A percentile compares a stretch with the other conserved stretches of the same genome.
These are phyloP conservation scores for Cavia aperea DNA, from an alignment of 2,113 vertebrate species.

Conservation along the genomic window DNA sequence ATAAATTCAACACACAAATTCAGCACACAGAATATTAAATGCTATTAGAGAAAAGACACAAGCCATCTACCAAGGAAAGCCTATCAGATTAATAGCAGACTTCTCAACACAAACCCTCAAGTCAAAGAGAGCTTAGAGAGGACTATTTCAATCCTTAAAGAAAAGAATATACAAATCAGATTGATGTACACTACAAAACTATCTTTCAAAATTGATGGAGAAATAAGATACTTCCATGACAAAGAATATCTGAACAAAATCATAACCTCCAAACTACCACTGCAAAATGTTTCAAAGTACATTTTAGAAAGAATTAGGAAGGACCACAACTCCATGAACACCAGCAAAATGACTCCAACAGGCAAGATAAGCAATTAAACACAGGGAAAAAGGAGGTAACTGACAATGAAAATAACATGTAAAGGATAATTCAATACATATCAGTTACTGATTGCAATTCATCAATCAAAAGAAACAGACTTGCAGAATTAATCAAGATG, in stretches of 20 bases:
- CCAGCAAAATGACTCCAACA: not conserved
- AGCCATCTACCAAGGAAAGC: not conserved
- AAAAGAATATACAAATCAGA: not conserved
- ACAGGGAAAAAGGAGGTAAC: not conserved
- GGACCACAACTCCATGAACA: not conserved
- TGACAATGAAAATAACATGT: not conserved
- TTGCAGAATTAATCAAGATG: not conserved
- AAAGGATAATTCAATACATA: not conserved
- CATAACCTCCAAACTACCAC: not conserved
- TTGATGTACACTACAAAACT: not conserved
- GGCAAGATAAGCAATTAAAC: not conserved
- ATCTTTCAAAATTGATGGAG: not conserved
- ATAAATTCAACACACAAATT: not conserved
- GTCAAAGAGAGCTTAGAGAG: not conserved
- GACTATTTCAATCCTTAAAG: not conserved
- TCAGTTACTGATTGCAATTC: not conserved
- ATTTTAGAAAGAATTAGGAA: not conserved
- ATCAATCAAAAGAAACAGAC: not conserved
- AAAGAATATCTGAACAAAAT: not conserved
- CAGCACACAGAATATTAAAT: not conserved
- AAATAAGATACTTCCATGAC: not conserved
- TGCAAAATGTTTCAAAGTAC: not conserved
- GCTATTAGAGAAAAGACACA: not conserved
- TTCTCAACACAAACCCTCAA: not conserved
- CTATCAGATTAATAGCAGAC: not conserved